Percentiles rank a stretch among this genome's conserved stretches.
phyloP scores from a whole-genome alignment of 2,888 invertebrate species.

The Dione juno region DNA sequence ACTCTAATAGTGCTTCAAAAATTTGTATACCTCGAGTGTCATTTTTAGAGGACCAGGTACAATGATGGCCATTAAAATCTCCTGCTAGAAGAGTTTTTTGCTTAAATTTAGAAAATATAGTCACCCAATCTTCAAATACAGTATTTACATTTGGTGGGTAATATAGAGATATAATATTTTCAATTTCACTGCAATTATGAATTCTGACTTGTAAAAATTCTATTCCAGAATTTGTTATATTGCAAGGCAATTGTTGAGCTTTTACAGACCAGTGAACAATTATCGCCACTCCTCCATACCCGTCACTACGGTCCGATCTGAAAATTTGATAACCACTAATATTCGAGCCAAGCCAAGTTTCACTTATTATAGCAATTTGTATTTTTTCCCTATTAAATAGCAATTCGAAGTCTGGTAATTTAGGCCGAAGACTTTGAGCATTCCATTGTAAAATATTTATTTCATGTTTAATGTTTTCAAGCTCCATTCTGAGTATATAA shows the following conservation, averaged over 20 bases:
- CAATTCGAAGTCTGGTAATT: constrained; percentile 16
- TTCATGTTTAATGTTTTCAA: background rate
- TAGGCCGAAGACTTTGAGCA: constrained; percentile 33
- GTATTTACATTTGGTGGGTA: constrained; percentile 23
- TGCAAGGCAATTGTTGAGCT: background rate
- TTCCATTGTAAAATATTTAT: constrained; percentile 42
- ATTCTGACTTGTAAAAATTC: constrained; percentile 22
- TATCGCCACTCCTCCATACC: constrained; percentile 41
- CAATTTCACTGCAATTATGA: constrained; percentile 22
- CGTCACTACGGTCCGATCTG: constrained; percentile 34
- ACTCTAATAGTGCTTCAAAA: too few relatives aligned
- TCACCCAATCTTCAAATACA: constrained; percentile 20
- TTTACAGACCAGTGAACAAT: constrained; percentile 37
- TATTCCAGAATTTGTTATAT: constrained; percentile 30
- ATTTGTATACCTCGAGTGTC: too few relatives aligned
- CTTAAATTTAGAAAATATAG: constrained; percentile 19
- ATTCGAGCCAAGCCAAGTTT: constrained; percentile 41
- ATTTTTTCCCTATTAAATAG: constrained; percentile 35
- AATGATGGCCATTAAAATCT: too few relatives aligned
- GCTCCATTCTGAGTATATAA: constrained; percentile 7
- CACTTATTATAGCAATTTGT: constrained; percentile 37
- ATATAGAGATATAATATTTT: constrained; percentile 30
- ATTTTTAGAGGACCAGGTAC: too few relatives aligned
- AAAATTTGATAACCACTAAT: constrained; percentile 36
- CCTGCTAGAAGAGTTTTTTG: constrained; percentile 23